These are phyloP conservation scores for Platygyra sinensis DNA, from an alignment of 64 coral and sea anemone species.

Conservation along the genomic window DNA sequence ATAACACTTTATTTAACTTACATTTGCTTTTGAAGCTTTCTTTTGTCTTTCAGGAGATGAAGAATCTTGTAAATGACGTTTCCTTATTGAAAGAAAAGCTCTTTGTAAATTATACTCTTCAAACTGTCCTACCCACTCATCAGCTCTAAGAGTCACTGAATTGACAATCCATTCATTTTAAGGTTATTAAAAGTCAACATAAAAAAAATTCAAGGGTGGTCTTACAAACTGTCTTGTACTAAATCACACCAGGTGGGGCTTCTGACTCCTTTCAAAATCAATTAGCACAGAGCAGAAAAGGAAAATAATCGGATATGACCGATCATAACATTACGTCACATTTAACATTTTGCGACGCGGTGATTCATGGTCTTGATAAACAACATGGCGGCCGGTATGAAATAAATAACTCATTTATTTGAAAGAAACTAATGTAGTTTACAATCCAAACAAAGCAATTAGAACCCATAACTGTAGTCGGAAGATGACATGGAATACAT, in stretches of 20 bases:
- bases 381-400: slow-evolving; percentile 1
- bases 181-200: not conserved
- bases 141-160: not conserved
- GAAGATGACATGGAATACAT: not conserved
- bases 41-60: slow-evolving; percentile 24
- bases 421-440: not conserved
- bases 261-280: too few relatives aligned
- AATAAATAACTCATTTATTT: not conserved
- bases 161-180: not conserved
- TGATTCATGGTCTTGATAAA: slow-evolving; percentile 30
- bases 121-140: not conserved
- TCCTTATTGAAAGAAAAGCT: not conserved
- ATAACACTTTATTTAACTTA: not conserved
- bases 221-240: not conserved
- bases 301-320: too few relatives aligned
- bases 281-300: too few relatives aligned
- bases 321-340: slow-evolving; percentile 1
- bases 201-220: not conserved
- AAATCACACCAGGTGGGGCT: too few relatives aligned
- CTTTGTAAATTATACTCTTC: not conserved
- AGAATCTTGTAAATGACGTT: slow-evolving; percentile 24
- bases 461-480: not conserved
- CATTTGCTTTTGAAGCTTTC: slow-evolving; percentile 54
- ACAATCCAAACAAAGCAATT: not conserved
- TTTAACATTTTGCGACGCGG: not conserved